Percentiles rank a stretch among this genome's conserved stretches.
Conservation (phyloP, 2,797 vertebrate genomes). For the Liparis tanakae region DNA sequence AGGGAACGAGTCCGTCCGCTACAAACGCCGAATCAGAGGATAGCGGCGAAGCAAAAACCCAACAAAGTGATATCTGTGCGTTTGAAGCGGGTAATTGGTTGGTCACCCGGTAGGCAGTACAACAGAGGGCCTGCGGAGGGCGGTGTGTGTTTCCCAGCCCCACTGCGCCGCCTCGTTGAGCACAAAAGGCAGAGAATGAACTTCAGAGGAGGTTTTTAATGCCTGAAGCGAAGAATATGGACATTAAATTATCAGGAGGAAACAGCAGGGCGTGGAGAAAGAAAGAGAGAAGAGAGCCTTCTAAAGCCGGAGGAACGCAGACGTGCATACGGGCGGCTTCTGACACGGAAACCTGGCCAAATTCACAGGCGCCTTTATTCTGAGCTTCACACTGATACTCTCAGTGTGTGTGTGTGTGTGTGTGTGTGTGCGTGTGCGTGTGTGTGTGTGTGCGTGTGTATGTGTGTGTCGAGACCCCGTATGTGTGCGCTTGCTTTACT, state of each 20-base stretch:
- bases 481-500: conserved; percentile 50
- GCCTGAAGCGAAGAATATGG: conserved; percentile 82
- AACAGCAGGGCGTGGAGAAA: conserved; percentile 81
- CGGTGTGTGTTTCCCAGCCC: conserved; percentile 78
- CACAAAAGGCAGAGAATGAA: conserved; percentile 79
- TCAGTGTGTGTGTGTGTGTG: conserved; percentile 43
- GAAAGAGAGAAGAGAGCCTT: conserved; percentile 68
- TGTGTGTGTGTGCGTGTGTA: conserved; percentile 51
- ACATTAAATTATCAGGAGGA: conserved; percentile 84
- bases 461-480: conserved; percentile 28
- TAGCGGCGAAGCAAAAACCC: conserved; percentile 40
- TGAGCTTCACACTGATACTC: conserved; percentile 78
- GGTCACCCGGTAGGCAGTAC: conserved; percentile 72
- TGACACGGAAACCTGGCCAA: conserved; percentile 83
- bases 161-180: conserved; percentile 72
- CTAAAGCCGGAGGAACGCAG: conserved; percentile 69
- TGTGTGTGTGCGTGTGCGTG: too few species aligned
- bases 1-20: conserved; percentile 28
- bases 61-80: conserved; percentile 67
- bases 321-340: conserved; percentile 76
- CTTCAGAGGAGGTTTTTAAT: conserved; percentile 82
- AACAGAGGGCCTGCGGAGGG: conserved; percentile 75
- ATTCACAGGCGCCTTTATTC: conserved; percentile 79
- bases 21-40: conserved; percentile 74
- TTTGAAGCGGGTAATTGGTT: conserved; percentile 82